Evolutionary conservation across 2,113 vertebrate species (phyloP).

Genomic region (Pseudonaja textilis): DNA sequence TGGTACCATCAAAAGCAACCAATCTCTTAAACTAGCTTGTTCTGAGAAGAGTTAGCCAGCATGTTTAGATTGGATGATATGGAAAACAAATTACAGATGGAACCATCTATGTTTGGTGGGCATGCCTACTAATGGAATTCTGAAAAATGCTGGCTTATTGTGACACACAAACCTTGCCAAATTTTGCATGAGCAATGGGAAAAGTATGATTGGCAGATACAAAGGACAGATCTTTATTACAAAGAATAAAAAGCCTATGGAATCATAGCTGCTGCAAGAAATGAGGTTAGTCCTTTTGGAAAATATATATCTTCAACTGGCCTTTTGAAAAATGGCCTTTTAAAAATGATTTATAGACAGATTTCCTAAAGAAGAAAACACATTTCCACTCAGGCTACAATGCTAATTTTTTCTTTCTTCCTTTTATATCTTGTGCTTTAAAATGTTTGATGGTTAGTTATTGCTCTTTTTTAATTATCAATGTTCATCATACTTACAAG

Average conservation of each 20-base stretch:
- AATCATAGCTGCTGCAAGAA: neutral
- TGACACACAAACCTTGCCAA: neutral
- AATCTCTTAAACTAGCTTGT: neutral
- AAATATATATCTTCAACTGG: neutral
- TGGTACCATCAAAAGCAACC: neutral
- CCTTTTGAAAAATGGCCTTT: neutral
- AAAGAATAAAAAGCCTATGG: neutral
- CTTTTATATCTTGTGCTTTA: neutral
- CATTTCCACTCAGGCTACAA: neutral
- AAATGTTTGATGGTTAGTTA: neutral
- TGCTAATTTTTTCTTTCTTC: neutral
- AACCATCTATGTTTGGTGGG: neutral
- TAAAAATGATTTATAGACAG: neutral
- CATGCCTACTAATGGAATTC: neutral
- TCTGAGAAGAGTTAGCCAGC: neutral
- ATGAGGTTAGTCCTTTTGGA: neutral
- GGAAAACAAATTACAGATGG: neutral
- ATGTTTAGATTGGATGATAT: neutral
- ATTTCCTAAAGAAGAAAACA: neutral
- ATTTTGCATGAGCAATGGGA: neutral
- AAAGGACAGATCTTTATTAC: neutral
- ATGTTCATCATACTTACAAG: neutral
- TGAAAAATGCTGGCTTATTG: neutral
- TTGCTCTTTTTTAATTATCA: neutral
- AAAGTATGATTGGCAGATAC: neutral